These are phyloP conservation scores for Rhinella marina DNA, from an alignment of 2,797 vertebrate species.

Conservation along the genomic window DNA sequence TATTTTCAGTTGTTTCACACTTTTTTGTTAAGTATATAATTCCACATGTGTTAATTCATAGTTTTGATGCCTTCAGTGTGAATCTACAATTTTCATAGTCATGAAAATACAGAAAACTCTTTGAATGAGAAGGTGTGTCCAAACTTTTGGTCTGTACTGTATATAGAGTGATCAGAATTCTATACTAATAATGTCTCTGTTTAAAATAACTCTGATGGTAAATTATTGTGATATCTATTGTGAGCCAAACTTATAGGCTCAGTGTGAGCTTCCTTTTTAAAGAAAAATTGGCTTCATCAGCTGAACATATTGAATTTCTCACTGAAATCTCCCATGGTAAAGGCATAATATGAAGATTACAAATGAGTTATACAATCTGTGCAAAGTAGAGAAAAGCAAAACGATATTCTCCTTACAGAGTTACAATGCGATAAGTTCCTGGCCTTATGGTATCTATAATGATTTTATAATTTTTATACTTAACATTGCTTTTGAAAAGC, in stretches of 20 bases:
- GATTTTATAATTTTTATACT: background rate
- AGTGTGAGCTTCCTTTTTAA: background rate
- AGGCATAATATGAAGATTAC: background rate
- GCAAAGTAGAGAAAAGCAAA: background rate
- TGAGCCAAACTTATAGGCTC: background rate
- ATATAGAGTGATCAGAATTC: background rate
- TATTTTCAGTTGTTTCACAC: no score
- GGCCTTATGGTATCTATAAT: background rate
- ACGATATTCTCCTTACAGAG: background rate
- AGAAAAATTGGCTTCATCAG: background rate
- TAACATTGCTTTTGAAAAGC: background rate
- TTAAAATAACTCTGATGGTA: background rate
- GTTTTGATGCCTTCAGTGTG: no score
- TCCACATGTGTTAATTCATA: no score
- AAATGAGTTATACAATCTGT: background rate
- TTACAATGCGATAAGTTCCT: background rate
- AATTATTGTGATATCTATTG: background rate
- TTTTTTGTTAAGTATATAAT: no score
- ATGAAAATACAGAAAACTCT: no score
- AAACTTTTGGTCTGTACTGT: no score
- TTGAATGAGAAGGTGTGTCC: no score
- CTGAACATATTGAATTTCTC: constrained; percentile 11
- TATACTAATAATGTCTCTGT: background rate
- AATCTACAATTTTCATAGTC: no score
- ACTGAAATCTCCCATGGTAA: background rate